Conservation (phyloP, 2,113 vertebrate species). For the Peromyscus leucopus region DNA sequence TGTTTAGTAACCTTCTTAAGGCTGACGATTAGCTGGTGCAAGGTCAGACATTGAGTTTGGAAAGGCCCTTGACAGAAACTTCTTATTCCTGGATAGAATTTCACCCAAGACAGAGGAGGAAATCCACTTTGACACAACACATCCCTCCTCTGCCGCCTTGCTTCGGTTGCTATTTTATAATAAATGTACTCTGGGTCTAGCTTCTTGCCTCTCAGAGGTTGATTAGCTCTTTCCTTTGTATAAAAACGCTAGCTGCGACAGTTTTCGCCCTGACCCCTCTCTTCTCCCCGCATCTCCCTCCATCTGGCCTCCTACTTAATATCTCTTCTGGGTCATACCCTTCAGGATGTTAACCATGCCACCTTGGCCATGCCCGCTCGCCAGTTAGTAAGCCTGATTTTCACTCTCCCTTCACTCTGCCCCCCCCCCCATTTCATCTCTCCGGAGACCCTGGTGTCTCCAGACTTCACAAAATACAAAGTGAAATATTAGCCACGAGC, state of each 20-base stretch:
- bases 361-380: not conserved
- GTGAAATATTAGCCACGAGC: not conserved
- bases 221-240: conserved; percentile 32
- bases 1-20: not conserved
- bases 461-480: conserved; percentile 52
- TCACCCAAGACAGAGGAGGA: not conserved
- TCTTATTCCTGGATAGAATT: not conserved
- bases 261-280: not conserved
- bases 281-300: not conserved
- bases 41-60: conserved; percentile 5
- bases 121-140: not conserved
- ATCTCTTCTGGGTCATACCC: not conserved
- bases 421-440: not conserved
- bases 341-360: not conserved
- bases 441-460: not conserved
- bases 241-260: not conserved
- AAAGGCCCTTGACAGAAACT: not conserved
- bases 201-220: conserved; percentile 4
- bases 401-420: not conserved
- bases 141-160: not conserved
- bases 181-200: not conserved
- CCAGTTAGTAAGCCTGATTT: not conserved
- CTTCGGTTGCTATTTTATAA: not conserved
- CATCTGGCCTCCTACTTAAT: not conserved
- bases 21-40: not conserved